Base-by-base conservation (phyloP, 2,888 invertebrate genomes). In the Gandaritis pyraliata region DNA sequence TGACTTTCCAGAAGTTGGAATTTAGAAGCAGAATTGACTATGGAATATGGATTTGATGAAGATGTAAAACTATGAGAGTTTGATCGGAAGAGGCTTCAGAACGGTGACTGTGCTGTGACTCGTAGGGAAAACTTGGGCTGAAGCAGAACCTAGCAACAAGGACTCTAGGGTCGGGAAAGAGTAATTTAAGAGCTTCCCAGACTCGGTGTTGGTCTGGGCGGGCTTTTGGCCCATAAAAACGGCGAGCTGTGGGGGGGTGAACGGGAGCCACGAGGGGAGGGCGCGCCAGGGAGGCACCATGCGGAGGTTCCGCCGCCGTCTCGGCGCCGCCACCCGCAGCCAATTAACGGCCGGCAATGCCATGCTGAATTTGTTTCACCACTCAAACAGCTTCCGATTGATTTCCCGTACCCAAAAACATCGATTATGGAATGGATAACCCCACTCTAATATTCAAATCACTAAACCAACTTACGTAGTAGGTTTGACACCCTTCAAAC, bases 291-390 rank as follows among this genome's bases (percentile, higher is more conserved):
- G 84, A 83, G 88, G 86, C 77, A 82, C 88, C 90, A 89, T 91
- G 92, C 92, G 88, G 92, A 86, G 91, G 91, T 90, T 86, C 90
- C 86, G 83, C 90, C 89, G 89, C 88, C 89, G 90, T 91, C 91
- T 91, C 90, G 91, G 91, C 92, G 91, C 91, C 90, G 83, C 90
- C 90, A 86, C 91, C 91, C 90, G 91, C 90, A 91, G 89, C 90
- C 91, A 91, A 91, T 91, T 91, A 91, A 89, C 90, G 85, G 87
- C 81, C 85, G 81, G 88, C 88, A 89, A 86, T 81, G 81, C 87
- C 85, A 88, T 83, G 85, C 80, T 86, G 86, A 90, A 87, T 90
- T 91, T 88, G 86, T 90, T 90, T 88, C 90, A 76, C 84, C 84
- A 86, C 86, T 90, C 76, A 78, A 85, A 87, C 85, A 85, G 85